Evolutionary conservation across 2,888 invertebrate species (phyloP).

Genomic region (Calliopum simillimum): DNA sequence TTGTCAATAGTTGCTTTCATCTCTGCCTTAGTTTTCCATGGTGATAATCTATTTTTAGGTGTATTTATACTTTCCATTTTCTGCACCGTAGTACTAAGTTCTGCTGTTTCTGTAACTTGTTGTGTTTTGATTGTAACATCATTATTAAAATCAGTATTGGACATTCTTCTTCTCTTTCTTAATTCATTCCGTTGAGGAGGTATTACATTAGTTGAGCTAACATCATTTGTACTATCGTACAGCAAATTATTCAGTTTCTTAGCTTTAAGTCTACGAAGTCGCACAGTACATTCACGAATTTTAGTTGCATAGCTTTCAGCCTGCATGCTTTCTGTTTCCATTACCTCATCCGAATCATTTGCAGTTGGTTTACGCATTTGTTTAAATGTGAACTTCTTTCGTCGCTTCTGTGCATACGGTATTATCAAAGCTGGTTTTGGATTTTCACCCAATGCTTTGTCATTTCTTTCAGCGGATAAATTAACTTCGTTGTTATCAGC

Average conservation of each 20-base stretch:
- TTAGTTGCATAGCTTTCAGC: not conserved
- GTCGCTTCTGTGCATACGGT: constrained; percentile 11
- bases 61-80: constrained; percentile 8
- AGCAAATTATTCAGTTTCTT: not conserved
- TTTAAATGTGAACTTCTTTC: not conserved
- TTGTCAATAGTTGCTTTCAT: constrained; percentile 35
- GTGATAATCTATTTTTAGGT: constrained; percentile 32
- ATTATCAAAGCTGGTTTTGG: not conserved
- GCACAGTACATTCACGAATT: constrained; percentile 28
- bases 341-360: not conserved
- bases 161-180: too few relatives aligned
- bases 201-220: too few relatives aligned
- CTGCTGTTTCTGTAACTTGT: not conserved
- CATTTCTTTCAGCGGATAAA: too few relatives aligned
- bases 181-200: too few relatives aligned
- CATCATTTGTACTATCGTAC: not conserved
- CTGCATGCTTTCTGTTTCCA: not conserved
- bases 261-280: constrained; percentile 13
- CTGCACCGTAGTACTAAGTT: not conserved
- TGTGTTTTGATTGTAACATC: too few relatives aligned
- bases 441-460: not conserved
- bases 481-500: too few relatives aligned
- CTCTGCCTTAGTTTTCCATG: constrained; percentile 58
- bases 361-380: not conserved
- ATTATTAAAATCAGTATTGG: not conserved